Conservation (phyloP, 2,113 vertebrate species). For the Hydrochoerus hydrochaeris region DNA sequence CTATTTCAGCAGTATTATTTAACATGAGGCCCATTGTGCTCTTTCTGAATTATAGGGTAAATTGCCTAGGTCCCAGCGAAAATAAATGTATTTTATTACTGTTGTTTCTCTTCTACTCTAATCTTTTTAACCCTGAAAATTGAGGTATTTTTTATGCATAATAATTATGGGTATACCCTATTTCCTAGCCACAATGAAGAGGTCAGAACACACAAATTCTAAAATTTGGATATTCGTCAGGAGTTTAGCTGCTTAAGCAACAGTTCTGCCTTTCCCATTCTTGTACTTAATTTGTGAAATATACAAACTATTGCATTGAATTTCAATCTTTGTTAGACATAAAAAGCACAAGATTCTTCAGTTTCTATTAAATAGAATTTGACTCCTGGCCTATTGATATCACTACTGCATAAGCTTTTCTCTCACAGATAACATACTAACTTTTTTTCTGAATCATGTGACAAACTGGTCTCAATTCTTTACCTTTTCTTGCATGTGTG, state of each 20-base stretch:
- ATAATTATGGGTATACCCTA: conserved; percentile 1
- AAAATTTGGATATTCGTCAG: background rate
- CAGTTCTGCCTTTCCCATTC: background rate
- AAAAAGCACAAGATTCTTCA: background rate
- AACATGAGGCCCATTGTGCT: background rate
- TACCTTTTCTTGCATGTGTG: background rate
- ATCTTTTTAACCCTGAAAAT: conserved; percentile 59
- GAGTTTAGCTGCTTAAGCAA: conserved; percentile 22
- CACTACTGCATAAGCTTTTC: background rate
- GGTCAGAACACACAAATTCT: conserved; percentile 3
- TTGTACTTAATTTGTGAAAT: background rate
- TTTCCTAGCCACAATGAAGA: conserved; percentile 41
- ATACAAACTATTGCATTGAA: background rate
- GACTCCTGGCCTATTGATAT: background rate
- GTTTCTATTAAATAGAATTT: background rate
- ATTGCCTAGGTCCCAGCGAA: conserved; percentile 40
- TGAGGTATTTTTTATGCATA: background rate
- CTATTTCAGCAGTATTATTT: conserved; percentile 24
- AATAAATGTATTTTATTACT: conserved; percentile 59
- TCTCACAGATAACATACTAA: background rate
- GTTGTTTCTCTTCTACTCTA: background rate
- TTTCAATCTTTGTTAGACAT: background rate
- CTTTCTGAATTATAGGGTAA: conserved; percentile 59
- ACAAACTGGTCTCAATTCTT: background rate
- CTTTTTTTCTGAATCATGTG: background rate